phyloP scores from a whole-genome alignment of 1,140 invertebrate genomes.

The Hylyphantes graminicola region DNA sequence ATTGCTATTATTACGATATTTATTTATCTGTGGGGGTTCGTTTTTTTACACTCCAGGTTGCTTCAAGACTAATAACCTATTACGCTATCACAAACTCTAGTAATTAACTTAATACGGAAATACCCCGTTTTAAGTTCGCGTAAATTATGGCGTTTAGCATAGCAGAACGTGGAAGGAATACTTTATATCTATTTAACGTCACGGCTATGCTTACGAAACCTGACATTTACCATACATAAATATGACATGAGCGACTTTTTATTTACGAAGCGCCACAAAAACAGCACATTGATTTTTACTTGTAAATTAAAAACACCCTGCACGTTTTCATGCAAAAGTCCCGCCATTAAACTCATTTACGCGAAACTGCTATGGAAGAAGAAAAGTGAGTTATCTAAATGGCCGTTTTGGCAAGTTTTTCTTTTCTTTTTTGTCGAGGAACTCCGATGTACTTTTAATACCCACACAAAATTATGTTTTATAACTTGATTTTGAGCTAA shows the following conservation, averaged over 20 bases:
- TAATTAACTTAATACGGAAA: constrained; percentile 59
- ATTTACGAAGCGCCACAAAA: constrained; percentile 19
- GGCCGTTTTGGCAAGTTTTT: constrained; percentile 24
- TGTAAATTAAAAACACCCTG: constrained; percentile 50
- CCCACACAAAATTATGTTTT: constrained; percentile 49
- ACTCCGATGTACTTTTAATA: constrained; percentile 7
- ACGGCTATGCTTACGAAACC: constrained; percentile 3
- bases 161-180: not conserved
- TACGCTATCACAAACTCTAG: constrained; percentile 45
- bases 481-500: constrained; percentile 56
- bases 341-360: constrained; percentile 44
- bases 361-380: constrained; percentile 14
- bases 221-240: constrained; percentile 44
- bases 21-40: constrained; percentile 19
- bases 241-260: constrained; percentile 50
- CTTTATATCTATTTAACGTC: constrained; percentile 40
- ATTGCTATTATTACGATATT: constrained; percentile 51
- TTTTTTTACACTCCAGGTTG: constrained; percentile 1
- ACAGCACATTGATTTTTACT: constrained; percentile 45
- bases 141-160: constrained; percentile 27
- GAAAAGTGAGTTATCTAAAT: constrained; percentile 46
- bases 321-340: constrained; percentile 30
- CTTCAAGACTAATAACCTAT: constrained; percentile 48
- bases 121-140: constrained; percentile 46
- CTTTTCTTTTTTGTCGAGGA: not conserved